Evolutionary conservation across 1,140 invertebrate species (phyloP), one percentile per base, ranked within the genome.

Genomic region (Grapholita molesta): DNA sequence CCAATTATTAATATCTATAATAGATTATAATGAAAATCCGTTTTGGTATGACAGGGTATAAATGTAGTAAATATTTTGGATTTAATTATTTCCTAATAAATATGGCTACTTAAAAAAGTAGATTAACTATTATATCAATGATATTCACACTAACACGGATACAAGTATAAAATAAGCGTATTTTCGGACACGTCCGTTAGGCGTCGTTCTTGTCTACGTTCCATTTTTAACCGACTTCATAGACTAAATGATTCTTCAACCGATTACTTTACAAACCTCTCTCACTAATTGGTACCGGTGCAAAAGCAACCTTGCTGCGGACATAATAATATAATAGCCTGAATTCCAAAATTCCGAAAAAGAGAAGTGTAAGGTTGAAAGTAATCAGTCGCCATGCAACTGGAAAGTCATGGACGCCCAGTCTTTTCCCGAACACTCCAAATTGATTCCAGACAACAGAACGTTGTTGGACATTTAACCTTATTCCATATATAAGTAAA

Each of bases 161-260:
- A 88, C 83, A 83, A 82, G 84, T 87, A 88, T 88, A 90, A 89
- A 88, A 91, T 91, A 91, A 91, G 89, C 89, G 89, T 91, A 91
- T 89, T 82, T 82, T 80, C 87, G 87, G 89, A 91, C 80, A 74
- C 78, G 84, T 85, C 82, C 78, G 79, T 81, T 70, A 74, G 78
- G 84, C 82, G 75, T 70, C 69, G 21, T 64, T 55, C 70, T 53
- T 77, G 79, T 78, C 80, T 64, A 74, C 86, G 82, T 78, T 88
- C 85, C 86, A 73, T 82, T 79, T 88, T 86, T 88, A 86, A 89
- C 86, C 89, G 88, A 81, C 35, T n/a, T 15, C 2, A 1, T 9
- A 7, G 7, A 1, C 6, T n/a, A n/a, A n/a, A n/a, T n/a, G n/a
- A 18, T 28, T 4, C 5, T 1, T 7, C 15, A 2, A 25, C 23